These are phyloP conservation scores for Phaedon cochleariae DNA, from an alignment of 2,888 invertebrate species.

Conservation along the genomic window DNA sequence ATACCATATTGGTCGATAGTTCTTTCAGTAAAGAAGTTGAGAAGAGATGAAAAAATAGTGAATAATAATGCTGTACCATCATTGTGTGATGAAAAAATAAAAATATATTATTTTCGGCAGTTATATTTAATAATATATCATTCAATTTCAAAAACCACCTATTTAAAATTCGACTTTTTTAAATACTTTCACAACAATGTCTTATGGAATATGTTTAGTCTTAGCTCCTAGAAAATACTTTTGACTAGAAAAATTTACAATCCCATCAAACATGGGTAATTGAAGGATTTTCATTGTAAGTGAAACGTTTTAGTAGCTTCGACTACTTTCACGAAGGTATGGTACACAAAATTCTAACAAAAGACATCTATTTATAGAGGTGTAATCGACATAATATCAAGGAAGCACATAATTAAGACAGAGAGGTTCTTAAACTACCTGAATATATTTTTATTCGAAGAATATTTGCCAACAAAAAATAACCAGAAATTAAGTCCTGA, in stretches of 20 bases:
- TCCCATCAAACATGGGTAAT: conserved; percentile 44
- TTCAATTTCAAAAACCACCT: conserved; percentile 19
- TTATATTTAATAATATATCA: not conserved
- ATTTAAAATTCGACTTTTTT: no score
- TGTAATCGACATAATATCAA: conserved; percentile 50
- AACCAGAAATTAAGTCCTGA: no score
- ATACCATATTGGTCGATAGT: no score
- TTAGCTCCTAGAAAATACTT: conserved; percentile 45
- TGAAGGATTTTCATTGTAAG: conserved; percentile 55
- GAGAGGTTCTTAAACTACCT: conserved; percentile 38
- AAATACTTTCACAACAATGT: conserved; percentile 40
- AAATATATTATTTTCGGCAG: no score
- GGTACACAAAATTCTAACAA: conserved; percentile 46
- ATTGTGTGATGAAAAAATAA: no score
- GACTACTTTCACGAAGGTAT: conserved; percentile 48
- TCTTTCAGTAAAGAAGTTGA: no score
- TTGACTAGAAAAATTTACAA: conserved; percentile 51
- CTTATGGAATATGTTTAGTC: conserved; percentile 34
- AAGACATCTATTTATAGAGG: conserved; percentile 43
- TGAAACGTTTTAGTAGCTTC: conserved; percentile 50
- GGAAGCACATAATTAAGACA: conserved; percentile 55
- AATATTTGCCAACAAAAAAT: conserved; percentile 36
- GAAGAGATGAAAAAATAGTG: no score
- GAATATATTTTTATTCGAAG: conserved; percentile 37
- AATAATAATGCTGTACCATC: no score